A percentile compares a stretch with the other conserved stretches of the same genome.
Conservation (phyloP, 1,140 invertebrate genomes). For the Brachionus asplanchnoidis region DNA sequence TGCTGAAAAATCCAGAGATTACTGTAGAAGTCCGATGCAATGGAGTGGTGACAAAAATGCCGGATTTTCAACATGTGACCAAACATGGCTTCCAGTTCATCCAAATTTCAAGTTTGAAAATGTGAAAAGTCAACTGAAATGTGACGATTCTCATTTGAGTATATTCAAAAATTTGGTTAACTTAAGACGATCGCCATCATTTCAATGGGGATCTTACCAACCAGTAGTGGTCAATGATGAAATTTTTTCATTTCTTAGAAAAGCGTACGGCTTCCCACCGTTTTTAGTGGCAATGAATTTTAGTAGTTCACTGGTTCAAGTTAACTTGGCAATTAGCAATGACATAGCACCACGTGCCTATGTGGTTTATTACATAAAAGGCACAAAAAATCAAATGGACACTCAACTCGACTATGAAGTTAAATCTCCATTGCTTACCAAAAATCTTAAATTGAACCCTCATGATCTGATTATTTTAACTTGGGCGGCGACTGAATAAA, state of each 20-base stretch:
- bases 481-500: slow-evolving; percentile 5
- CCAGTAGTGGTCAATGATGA: slow-evolving; percentile 7
- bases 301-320: neutral
- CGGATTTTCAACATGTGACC: neutral
- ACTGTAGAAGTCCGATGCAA: slow-evolving; percentile 32
- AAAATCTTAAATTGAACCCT: slow-evolving; percentile 13
- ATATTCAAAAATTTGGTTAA: slow-evolving; percentile 21
- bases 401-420: neutral
- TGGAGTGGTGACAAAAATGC: neutral
- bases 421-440: slow-evolving; percentile 16
- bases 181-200: neutral
- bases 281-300: slow-evolving; percentile 41
- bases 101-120: slow-evolving; percentile 5
- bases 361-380: slow-evolving; percentile 4
- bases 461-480: slow-evolving; percentile 22
- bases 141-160: neutral
- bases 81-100: slow-evolving; percentile 25
- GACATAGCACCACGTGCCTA: slow-evolving; percentile 7
- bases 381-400: neutral
- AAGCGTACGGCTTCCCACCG: neutral
- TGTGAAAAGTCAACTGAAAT: neutral
- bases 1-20: neutral
- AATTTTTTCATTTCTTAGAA: slow-evolving; percentile 19
- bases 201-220: slow-evolving; percentile 21
- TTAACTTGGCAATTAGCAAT: neutral